Conservation (phyloP, 2,113 vertebrate genomes). For the Pantherophis guttatus region DNA sequence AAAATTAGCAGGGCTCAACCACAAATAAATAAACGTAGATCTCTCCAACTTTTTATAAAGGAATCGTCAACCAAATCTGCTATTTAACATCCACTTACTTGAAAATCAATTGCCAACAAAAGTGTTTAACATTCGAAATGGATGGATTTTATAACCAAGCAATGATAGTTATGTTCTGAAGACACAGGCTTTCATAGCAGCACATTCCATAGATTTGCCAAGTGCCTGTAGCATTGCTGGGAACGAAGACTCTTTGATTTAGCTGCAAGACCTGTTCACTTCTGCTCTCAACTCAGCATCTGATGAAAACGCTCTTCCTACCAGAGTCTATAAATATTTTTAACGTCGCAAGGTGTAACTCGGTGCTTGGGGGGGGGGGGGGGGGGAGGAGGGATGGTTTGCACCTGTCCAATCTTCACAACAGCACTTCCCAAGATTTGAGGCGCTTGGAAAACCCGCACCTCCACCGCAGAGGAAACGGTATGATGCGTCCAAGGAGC, state of each 20-base stretch:
- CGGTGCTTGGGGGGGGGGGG: background rate
- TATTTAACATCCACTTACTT: background rate
- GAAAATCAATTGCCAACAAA: background rate
- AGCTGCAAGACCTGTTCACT: background rate
- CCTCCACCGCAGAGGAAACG: constrained; percentile 10
- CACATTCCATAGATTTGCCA: background rate
- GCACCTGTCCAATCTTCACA: background rate
- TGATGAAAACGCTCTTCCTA: background rate
- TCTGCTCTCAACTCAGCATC: background rate
- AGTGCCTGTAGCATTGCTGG: background rate
- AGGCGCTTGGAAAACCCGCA: background rate
- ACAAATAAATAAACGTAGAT: background rate
- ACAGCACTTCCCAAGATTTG: too few species aligned
- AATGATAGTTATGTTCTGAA: background rate
- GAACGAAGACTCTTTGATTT: background rate
- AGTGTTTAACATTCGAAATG: background rate
- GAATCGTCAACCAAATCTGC: background rate
- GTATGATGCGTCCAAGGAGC: constrained; percentile 59
- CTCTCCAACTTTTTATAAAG: background rate
- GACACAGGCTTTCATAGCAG: background rate
- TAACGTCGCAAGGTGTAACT: background rate
- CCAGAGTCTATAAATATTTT: background rate
- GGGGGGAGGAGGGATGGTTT: too few species aligned
- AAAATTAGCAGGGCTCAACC: background rate
- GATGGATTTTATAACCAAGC: background rate